Evolutionary conservation across 2,888 invertebrate species (phyloP).

Genomic region (Eupithecia abbreviata): DNA sequence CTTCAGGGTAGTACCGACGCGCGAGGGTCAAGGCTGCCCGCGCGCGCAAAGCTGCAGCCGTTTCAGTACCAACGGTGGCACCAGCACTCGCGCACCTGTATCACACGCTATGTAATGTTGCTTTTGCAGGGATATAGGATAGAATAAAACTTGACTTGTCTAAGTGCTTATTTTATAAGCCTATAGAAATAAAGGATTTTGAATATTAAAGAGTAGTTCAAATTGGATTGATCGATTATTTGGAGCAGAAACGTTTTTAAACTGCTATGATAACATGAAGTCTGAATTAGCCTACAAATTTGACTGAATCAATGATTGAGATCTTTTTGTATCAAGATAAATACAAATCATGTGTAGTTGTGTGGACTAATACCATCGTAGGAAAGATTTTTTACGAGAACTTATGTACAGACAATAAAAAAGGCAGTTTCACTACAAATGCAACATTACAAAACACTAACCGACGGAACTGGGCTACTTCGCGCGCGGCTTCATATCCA

Average conservation of each 20-base stretch:
- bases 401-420: not conserved
- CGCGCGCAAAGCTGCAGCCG: slow-evolving; percentile 80
- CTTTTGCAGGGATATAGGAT: slow-evolving; percentile 31
- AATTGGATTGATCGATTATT: not conserved
- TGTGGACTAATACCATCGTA: not conserved
- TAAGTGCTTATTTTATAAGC: no score
- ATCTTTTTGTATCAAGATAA: not conserved
- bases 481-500: slow-evolving; percentile 76
- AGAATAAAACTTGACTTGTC: no score
- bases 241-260: not conserved
- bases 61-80: slow-evolving; percentile 75
- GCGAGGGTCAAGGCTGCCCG: slow-evolving; percentile 86
- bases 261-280: not conserved
- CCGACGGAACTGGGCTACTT: slow-evolving; percentile 81
- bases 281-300: not conserved
- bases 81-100: slow-evolving; percentile 82
- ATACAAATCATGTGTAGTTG: not conserved
- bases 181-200: no score
- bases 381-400: no score
- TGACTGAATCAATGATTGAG: not conserved
- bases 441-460: slow-evolving; percentile 64
- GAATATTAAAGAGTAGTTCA: not conserved
- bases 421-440: slow-evolving; percentile 38
- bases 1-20: slow-evolving; percentile 93
- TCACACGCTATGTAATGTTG: slow-evolving; percentile 51